Evolutionary conservation across 2,113 vertebrate species (phyloP).

Genomic region (Mixornis gularis): DNA sequence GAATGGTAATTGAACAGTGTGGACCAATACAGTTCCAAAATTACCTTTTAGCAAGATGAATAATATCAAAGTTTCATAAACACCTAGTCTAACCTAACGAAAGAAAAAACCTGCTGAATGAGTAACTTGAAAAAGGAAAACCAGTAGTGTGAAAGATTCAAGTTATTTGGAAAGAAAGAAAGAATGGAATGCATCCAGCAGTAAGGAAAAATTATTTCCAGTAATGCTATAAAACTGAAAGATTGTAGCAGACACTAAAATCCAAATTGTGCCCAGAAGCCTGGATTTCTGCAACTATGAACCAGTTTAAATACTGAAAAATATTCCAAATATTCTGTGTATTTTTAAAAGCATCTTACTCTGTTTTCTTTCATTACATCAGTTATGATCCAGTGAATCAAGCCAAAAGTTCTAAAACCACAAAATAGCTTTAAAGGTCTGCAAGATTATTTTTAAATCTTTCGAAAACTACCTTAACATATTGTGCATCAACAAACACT

Average conservation of each 20-base stretch:
- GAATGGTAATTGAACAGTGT: not conserved
- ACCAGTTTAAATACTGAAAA: slow-evolving; percentile 33
- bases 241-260: slow-evolving; percentile 2
- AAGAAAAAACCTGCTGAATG: not conserved
- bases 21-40: not conserved
- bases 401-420: slow-evolving; percentile 22
- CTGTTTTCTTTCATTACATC: slow-evolving; percentile 27
- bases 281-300: slow-evolving; percentile 16
- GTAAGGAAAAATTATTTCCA: slow-evolving; percentile 21
- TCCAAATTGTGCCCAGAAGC: not conserved
- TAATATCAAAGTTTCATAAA: not conserved
- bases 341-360: slow-evolving; percentile 43
- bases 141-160: not conserved
- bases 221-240: slow-evolving; percentile 8
- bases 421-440: slow-evolving; percentile 1
- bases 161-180: not conserved
- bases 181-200: not conserved
- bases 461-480: not conserved
- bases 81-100: not conserved
- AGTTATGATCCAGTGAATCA: not conserved
- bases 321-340: slow-evolving; percentile 33
- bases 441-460: not conserved
- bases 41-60: not conserved
- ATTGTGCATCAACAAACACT: not conserved
- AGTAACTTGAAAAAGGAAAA: not conserved